phyloP scores from a whole-genome alignment of 92 coral and sea anemone species.

The Epizoanthus rinbou region DNA sequence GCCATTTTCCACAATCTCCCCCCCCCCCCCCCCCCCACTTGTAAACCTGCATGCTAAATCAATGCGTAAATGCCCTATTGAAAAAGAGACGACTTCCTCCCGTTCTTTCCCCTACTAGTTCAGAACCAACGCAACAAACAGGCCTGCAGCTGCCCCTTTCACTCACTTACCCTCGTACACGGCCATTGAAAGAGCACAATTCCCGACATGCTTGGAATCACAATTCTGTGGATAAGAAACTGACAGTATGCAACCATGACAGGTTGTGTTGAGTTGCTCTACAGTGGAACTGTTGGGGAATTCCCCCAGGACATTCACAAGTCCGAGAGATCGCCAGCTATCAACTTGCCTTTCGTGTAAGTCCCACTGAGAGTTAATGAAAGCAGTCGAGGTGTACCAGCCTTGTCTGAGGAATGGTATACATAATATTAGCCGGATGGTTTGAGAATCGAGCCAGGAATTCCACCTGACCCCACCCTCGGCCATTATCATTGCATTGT shows the following conservation, averaged over 20 bases:
- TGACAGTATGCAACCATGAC: constrained; percentile 55
- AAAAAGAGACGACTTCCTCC: too few species aligned
- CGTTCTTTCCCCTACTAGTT: too few species aligned
- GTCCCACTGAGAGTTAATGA: constrained; percentile 59
- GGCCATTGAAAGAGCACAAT: constrained; percentile 59
- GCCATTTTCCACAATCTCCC: too few species aligned
- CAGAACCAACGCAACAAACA: too few species aligned
- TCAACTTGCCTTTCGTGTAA: constrained; percentile 58
- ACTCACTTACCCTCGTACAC: constrained; percentile 49
- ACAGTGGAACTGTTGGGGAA: constrained; percentile 48
- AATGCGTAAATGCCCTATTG: too few species aligned
- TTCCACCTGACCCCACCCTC: too few species aligned
- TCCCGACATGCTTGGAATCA: constrained; percentile 36
- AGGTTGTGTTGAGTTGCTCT: constrained; percentile 35
- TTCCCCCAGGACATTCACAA: constrained; percentile 39
- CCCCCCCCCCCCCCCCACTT: too few species aligned
- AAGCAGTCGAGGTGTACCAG: constrained; percentile 59
- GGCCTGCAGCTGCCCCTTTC: neutral
- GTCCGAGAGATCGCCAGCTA: constrained; percentile 66
- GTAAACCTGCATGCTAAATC: too few species aligned
- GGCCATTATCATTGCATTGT: too few species aligned
- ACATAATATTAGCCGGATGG: neutral
- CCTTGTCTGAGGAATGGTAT: constrained; percentile 46
- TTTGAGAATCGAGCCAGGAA: too few species aligned
- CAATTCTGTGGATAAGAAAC: constrained; percentile 63